phyloP scores from a whole-genome alignment of 2,797 vertebrate genomes.

The Enteromius trimaculatus region DNA sequence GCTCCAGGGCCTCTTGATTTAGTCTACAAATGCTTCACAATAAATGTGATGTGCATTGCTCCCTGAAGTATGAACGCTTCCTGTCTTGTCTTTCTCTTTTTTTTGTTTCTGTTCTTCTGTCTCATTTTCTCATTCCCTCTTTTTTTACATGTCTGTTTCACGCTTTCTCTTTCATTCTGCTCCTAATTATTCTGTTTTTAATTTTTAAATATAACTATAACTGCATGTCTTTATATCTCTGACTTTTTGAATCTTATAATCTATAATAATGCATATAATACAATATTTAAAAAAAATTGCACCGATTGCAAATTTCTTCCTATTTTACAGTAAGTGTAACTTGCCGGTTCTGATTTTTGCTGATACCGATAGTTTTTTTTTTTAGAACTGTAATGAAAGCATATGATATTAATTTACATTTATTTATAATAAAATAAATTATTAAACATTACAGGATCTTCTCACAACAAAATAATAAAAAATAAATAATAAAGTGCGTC shows the following conservation, averaged over 20 bases:
- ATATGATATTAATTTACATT: too few relatives aligned
- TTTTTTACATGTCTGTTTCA: neutral
- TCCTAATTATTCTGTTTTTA: neutral
- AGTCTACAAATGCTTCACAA: slow-evolving; percentile 54
- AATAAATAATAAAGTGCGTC: too few relatives aligned
- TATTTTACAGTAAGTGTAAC: too few relatives aligned
- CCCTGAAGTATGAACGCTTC: slow-evolving; percentile 13
- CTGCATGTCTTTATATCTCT: neutral
- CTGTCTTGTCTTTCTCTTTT: neutral
- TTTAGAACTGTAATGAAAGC: too few relatives aligned
- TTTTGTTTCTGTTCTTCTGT: neutral
- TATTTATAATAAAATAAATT: too few relatives aligned
- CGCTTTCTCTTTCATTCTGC: neutral
- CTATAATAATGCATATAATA: neutral
- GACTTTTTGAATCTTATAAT: neutral
- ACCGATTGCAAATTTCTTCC: too few relatives aligned
- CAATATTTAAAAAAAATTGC: too few relatives aligned
- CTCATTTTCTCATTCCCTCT: neutral
- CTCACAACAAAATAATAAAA: too few relatives aligned
- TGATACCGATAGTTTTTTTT: too few relatives aligned
- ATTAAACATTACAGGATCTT: too few relatives aligned
- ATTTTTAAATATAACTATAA: neutral
- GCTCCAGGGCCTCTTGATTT: slow-evolving; percentile 39
- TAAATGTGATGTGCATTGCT: slow-evolving; percentile 39
- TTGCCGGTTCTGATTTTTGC: too few relatives aligned